Conservation (phyloP, 2,797 vertebrate species). For the Tachyglossus aculeatus region DNA sequence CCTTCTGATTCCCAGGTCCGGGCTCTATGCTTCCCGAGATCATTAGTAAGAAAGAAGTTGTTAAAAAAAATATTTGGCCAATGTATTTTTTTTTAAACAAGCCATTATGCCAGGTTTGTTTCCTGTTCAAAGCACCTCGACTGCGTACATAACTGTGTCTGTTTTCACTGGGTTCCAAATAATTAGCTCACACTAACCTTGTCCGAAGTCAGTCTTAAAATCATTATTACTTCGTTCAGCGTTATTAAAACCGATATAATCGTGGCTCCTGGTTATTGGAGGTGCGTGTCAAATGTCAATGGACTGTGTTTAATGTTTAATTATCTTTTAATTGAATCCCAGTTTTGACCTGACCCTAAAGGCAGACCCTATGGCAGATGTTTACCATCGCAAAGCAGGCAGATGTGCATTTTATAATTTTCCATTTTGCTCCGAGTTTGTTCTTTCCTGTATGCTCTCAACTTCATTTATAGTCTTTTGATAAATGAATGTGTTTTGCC, state of each 20-base stretch:
- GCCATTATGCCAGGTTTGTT: slow-evolving; percentile 6
- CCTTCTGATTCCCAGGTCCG: too few relatives aligned
- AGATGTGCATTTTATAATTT: slow-evolving; percentile 16
- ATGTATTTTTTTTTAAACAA: too few relatives aligned
- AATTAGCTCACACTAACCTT: slow-evolving; percentile 36
- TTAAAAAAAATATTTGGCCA: too few relatives aligned
- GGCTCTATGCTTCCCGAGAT: too few relatives aligned
- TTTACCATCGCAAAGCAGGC: slow-evolving; percentile 22
- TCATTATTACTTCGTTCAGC: slow-evolving; percentile 25
- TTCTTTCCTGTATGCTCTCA: too few relatives aligned
- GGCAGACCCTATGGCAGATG: slow-evolving; percentile 44
- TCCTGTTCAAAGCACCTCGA: not conserved
- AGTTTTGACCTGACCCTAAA: slow-evolving; percentile 25
- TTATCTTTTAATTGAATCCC: slow-evolving; percentile 38
- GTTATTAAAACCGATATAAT: not conserved
- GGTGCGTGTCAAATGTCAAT: slow-evolving; percentile 20
- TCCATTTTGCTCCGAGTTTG: slow-evolving; percentile 23
- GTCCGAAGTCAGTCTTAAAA: slow-evolving; percentile 15
- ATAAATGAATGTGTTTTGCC: too few relatives aligned
- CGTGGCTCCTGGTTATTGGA: slow-evolving; percentile 10
- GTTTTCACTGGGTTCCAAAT: slow-evolving; percentile 20
- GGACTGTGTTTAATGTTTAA: slow-evolving; percentile 43
- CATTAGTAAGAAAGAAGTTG: too few relatives aligned
- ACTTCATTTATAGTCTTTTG: too few relatives aligned
- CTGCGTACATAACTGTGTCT: slow-evolving; percentile 10